Evolutionary conservation across 2,888 invertebrate genomes (phyloP).

Genomic region (Polietes domitor): DNA sequence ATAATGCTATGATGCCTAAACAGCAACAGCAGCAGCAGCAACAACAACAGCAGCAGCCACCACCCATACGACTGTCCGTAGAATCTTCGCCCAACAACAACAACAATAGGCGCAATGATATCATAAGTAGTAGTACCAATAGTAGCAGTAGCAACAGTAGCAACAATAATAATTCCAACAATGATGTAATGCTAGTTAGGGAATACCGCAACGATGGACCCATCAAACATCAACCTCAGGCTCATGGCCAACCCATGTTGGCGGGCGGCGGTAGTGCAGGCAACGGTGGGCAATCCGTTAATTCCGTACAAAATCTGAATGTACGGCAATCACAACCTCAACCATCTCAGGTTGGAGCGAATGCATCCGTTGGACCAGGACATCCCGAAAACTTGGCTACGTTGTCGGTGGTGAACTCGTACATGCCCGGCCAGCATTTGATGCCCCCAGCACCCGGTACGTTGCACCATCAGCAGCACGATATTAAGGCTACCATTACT

Average conservation of each 20-base stretch:
- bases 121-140: constrained; percentile 53
- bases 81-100: constrained; percentile 52
- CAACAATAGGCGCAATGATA: constrained; percentile 71
- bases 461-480: constrained; percentile 75
- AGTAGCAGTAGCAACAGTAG: constrained; percentile 65
- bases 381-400: constrained; percentile 84
- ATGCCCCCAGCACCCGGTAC: constrained; percentile 68
- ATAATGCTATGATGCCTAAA: constrained; percentile 52
- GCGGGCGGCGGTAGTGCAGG: constrained; percentile 47
- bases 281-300: constrained; percentile 14
- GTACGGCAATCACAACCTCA: constrained; percentile 66
- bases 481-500: constrained; percentile 86
- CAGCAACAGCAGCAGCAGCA: constrained; percentile 46
- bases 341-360: constrained; percentile 48
- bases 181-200: constrained; percentile 79
- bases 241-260: constrained; percentile 71
- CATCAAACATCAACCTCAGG: constrained; percentile 74
- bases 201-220: constrained; percentile 80
- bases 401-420: constrained; percentile 85
- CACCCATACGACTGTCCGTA: constrained; percentile 57
- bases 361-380: constrained; percentile 55
- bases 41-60: constrained; percentile 60
- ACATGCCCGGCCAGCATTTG: constrained; percentile 73
- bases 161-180: constrained; percentile 70
- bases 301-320: constrained; percentile 62